A percentile compares a stretch with the other conserved stretches of the same genome.
Evolutionary conservation across 2,888 invertebrate species (phyloP).

Genomic region (Nephrotoma flavescens): DNA sequence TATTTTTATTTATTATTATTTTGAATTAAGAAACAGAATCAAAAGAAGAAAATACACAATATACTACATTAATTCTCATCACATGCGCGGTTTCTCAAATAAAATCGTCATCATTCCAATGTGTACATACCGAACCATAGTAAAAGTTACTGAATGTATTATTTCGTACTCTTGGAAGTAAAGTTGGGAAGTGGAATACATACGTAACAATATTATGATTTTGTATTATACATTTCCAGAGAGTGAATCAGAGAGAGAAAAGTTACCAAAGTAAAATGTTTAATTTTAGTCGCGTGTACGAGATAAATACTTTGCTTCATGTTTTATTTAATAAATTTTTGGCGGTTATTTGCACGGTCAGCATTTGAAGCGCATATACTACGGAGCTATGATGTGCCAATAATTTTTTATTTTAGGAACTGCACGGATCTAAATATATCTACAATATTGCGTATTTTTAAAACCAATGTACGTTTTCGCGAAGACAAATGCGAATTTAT

Average conservation of each 20-base stretch:
- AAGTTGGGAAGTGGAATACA: background rate
- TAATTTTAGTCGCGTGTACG: background rate
- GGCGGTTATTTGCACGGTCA: background rate
- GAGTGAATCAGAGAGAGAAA: background rate
- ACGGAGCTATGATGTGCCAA: background rate
- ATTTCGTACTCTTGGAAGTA: background rate
- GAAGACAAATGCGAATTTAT: background rate
- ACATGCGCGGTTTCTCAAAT: background rate
- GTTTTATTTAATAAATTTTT: background rate
- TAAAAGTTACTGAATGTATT: background rate
- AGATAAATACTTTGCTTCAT: background rate
- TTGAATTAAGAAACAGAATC: background rate
- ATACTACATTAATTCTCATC: background rate
- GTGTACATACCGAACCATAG: background rate
- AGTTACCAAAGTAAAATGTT: background rate
- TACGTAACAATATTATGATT: background rate
- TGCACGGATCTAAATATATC: background rate
- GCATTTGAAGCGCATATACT: background rate
- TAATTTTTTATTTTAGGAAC: background rate
- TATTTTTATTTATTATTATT: background rate
- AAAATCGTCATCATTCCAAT: background rate
- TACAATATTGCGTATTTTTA: background rate
- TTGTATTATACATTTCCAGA: background rate
- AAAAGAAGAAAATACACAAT: background rate
- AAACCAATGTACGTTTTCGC: background rate